These are phyloP conservation scores for Drosophila cracens DNA, from an alignment of 2,888 invertebrate genomes.

Conservation along the genomic window DNA sequence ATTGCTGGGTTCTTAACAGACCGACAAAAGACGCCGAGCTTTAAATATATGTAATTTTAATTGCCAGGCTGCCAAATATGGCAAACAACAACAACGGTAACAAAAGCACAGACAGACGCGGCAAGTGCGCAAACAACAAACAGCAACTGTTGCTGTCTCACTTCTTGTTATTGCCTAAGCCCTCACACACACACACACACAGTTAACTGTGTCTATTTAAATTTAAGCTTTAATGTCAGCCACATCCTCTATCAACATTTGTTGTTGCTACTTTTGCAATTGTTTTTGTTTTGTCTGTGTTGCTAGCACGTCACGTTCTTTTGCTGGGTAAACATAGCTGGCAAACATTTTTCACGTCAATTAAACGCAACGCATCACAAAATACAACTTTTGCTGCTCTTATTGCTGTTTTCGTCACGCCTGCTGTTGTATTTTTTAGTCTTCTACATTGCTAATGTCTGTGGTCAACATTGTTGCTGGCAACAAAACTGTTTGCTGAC, in stretches of 20 bases:
- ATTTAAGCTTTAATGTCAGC: conserved; percentile 4
- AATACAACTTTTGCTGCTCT: conserved; percentile 10
- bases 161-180: conserved; percentile 10
- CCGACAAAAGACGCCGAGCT: conserved; percentile 74
- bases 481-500: conserved; percentile 12
- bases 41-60: conserved; percentile 79
- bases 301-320: conserved; percentile 13
- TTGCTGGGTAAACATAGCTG: conserved; percentile 14
- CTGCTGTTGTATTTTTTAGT: conserved; percentile 19
- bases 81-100: conserved; percentile 44
- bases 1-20: conserved; percentile 47
- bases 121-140: conserved; percentile 38
- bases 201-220: conserved; percentile 2
- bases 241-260: conserved; percentile 30
- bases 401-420: conserved; percentile 19
- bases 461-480: conserved; percentile 42
- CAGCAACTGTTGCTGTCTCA: conserved; percentile 36
- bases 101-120: conserved; percentile 13
- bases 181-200: not conserved
- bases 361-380: conserved; percentile 32
- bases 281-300: conserved; percentile 6
- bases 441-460: conserved; percentile 15
- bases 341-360: conserved; percentile 30
- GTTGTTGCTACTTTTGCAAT: conserved; percentile 7
- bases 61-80: conserved; percentile 71